Conservation (phyloP, 1,140 invertebrate species). For the Pissodes strobi region DNA sequence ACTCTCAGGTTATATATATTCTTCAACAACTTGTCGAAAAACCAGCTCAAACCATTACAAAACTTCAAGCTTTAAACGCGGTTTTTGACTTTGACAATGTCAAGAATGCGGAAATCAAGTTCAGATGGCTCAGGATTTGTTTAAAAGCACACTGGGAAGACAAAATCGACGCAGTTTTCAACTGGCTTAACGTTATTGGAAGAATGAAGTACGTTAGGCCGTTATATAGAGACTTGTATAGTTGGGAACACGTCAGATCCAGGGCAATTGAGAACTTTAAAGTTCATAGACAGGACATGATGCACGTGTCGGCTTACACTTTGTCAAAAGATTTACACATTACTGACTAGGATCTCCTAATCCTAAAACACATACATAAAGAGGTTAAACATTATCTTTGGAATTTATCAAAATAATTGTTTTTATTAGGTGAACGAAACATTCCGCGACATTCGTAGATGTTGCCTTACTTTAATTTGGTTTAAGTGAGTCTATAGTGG, state of each 20-base stretch:
- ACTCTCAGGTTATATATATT: slow-evolving; percentile 75
- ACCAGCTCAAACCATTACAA: slow-evolving; percentile 47
- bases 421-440: too few relatives aligned
- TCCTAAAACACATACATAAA: too few relatives aligned
- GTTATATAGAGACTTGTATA: slow-evolving; percentile 83
- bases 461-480: too few relatives aligned
- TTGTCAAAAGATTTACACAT: slow-evolving; percentile 79
- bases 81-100: slow-evolving; percentile 69
- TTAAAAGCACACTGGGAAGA: slow-evolving; percentile 72
- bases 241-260: slow-evolving; percentile 72
- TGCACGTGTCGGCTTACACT: slow-evolving; percentile 75
- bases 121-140: slow-evolving; percentile 77
- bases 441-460: too few relatives aligned
- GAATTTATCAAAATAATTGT: too few relatives aligned
- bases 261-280: slow-evolving; percentile 75
- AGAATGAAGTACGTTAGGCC: slow-evolving; percentile 91
- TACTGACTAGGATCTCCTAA: too few relatives aligned
- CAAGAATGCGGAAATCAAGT: slow-evolving; percentile 83
- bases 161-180: slow-evolving; percentile 67
- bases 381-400: too few relatives aligned
- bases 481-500: too few relatives aligned
- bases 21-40: slow-evolving; percentile 69
- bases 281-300: slow-evolving; percentile 75
- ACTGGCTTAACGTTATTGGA: slow-evolving; percentile 82
- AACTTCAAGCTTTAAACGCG: slow-evolving; percentile 67